Conservation (phyloP, 2,888 invertebrate genomes). For the Gymnocheta viridis region DNA sequence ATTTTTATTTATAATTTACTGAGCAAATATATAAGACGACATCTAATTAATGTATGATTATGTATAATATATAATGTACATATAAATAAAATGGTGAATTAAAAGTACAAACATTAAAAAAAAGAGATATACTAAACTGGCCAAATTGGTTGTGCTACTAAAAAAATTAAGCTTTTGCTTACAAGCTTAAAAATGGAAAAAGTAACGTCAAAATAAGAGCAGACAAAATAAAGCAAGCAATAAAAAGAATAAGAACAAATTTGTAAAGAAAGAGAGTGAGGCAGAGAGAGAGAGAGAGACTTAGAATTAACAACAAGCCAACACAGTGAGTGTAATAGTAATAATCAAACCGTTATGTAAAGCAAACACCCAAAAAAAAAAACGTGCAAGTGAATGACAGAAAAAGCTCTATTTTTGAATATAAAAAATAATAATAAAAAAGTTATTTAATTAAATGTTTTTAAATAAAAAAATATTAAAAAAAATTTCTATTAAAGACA, state of each 20-base stretch:
- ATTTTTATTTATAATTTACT: too few species aligned
- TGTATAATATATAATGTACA: too few species aligned
- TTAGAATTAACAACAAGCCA: slow-evolving; percentile 54
- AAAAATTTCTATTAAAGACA: background rate
- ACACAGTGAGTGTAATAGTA: slow-evolving; percentile 71
- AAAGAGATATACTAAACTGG: background rate
- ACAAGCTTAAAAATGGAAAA: background rate
- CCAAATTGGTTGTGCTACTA: background rate
- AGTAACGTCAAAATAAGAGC: slow-evolving; percentile 2
- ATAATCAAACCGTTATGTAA: slow-evolving; percentile 62
- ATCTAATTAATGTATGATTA: too few species aligned
- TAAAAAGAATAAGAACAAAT: background rate
- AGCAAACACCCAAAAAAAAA: slow-evolving; percentile 67
- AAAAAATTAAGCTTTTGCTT: background rate
- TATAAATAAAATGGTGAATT: too few species aligned
- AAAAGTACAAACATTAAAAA: too few species aligned
- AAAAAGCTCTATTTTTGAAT: slow-evolving; percentile 53
- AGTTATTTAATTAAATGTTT: background rate
- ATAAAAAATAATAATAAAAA: slow-evolving; percentile 10
- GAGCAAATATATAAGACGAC: too few species aligned
- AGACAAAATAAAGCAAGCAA: background rate
- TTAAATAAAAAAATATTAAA: background rate
- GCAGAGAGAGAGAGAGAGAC: slow-evolving; percentile 15
- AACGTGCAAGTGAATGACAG: slow-evolving; percentile 69
- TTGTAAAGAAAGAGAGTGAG: background rate